Conservation (phyloP, 2,113 vertebrate genomes). For the Triplophysa siluroides region DNA sequence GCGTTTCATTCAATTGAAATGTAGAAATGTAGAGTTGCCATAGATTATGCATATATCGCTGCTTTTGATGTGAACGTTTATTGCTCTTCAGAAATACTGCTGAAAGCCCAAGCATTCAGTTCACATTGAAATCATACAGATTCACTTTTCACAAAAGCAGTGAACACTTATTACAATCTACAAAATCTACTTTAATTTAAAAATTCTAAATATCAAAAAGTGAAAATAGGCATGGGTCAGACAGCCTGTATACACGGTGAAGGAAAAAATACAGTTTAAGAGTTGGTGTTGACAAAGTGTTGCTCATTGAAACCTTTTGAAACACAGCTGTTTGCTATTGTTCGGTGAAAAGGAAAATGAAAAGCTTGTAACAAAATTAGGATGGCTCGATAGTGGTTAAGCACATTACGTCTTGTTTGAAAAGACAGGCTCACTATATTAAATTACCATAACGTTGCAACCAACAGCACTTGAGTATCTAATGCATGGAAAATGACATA, state of each 20-base stretch:
- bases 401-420: slow-evolving; percentile 34
- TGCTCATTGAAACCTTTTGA: slow-evolving; percentile 14
- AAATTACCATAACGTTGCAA: slow-evolving; percentile 27
- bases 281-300: slow-evolving; percentile 27
- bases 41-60: slow-evolving; percentile 70
- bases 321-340: slow-evolving; percentile 32
- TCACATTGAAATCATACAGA: slow-evolving; percentile 88
- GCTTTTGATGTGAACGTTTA: slow-evolving; percentile 88
- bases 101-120: slow-evolving; percentile 92
- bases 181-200: slow-evolving; percentile 95
- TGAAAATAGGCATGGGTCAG: slow-evolving; percentile 76
- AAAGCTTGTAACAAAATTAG: slow-evolving; percentile 35
- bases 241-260: slow-evolving; percentile 41
- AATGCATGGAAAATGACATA: slow-evolving; percentile 41
- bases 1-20: slow-evolving; percentile 5
- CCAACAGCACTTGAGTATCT: slow-evolving; percentile 28
- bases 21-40: slow-evolving; percentile 31
- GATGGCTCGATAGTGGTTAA: slow-evolving; percentile 45
- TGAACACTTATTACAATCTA: slow-evolving; percentile 93
- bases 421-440: slow-evolving; percentile 37
- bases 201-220: slow-evolving; percentile 96
- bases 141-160: slow-evolving; percentile 91
- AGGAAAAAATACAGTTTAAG: background rate
- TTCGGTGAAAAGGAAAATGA: slow-evolving; percentile 19
- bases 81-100: slow-evolving; percentile 98